Percentiles rank a stretch among this genome's conserved stretches.
Evolutionary conservation across 2,113 vertebrate genomes (phyloP).

Genomic region (Miniopterus natalensis): DNA sequence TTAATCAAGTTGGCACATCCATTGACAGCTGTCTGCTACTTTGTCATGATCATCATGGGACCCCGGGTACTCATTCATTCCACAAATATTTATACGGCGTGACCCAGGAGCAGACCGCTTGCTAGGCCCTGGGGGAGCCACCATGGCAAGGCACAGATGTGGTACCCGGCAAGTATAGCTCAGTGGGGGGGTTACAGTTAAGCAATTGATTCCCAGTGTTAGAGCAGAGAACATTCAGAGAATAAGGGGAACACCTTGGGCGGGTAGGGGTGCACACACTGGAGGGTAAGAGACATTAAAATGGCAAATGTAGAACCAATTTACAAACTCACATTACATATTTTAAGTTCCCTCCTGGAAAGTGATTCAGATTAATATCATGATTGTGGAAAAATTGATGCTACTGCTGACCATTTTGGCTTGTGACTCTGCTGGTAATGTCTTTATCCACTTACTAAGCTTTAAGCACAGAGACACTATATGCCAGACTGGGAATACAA

Average conservation of each 20-base stretch:
- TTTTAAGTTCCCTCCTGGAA: background rate
- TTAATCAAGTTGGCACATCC: background rate
- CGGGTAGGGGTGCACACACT: background rate
- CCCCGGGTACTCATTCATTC: background rate
- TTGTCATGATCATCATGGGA: background rate
- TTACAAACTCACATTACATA: background rate
- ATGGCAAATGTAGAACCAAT: background rate
- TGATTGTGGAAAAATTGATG: background rate
- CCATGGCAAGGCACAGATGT: background rate
- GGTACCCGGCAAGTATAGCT: background rate
- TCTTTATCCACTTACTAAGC: background rate
- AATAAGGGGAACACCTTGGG: background rate
- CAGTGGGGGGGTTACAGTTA: background rate
- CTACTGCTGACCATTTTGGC: background rate
- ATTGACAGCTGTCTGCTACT: background rate
- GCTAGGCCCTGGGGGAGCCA: background rate
- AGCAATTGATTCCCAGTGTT: background rate
- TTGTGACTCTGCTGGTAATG: background rate
- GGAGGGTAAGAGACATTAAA: background rate
- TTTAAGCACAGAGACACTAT: background rate
- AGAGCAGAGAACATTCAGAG: background rate
- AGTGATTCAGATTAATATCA: background rate
- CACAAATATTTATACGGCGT: background rate
- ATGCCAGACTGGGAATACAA: background rate
- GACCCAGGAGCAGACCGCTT: background rate